Evolutionary conservation across 1,140 invertebrate genomes (phyloP).

Genomic region (Plodia interpunctella): DNA sequence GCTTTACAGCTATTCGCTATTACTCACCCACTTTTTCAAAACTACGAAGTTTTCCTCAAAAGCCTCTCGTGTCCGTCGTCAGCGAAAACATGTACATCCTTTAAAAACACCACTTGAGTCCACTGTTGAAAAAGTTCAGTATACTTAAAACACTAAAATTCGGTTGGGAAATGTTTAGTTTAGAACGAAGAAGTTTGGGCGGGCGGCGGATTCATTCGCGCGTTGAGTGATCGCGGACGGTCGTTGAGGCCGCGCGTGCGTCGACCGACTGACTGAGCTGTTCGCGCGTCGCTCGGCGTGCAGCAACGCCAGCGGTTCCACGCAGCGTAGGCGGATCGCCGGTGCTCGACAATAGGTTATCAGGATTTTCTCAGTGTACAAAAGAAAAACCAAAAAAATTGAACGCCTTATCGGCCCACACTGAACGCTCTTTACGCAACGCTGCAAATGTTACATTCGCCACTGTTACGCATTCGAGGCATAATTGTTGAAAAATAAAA

Average conservation of each 20-base stretch:
- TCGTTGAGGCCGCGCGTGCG: slow-evolving; percentile 24
- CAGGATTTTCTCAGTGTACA: background rate
- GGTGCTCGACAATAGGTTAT: slow-evolving; percentile 7
- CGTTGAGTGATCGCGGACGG: slow-evolving; percentile 32
- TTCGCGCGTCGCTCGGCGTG: slow-evolving; percentile 16
- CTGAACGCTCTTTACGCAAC: background rate
- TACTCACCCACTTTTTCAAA: slow-evolving; percentile 51
- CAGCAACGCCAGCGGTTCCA: slow-evolving; percentile 9
- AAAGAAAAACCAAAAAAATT: background rate
- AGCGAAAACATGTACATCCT: slow-evolving; percentile 10
- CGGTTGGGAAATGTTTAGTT: slow-evolving; percentile 16
- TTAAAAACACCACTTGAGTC: slow-evolving; percentile 13
- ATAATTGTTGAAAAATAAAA: slow-evolving; percentile 25
- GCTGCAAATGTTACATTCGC: background rate
- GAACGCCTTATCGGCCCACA: background rate
- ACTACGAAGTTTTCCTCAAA: slow-evolving; percentile 21
- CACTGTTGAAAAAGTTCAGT: slow-evolving; percentile 14
- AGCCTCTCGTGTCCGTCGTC: slow-evolving; percentile 2
- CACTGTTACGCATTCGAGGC: background rate
- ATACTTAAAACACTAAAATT: slow-evolving; percentile 15
- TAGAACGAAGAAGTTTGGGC: slow-evolving; percentile 12
- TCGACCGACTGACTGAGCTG: slow-evolving; percentile 31
- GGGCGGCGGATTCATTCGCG: slow-evolving; percentile 28
- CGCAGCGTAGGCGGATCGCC: slow-evolving; percentile 26
- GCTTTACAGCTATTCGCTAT: slow-evolving; percentile 23